Evolutionary conservation across 30 jellyfish, hydroid and myxozoan genomes (phyloP).

Genomic region (Mastigias papua): DNA sequence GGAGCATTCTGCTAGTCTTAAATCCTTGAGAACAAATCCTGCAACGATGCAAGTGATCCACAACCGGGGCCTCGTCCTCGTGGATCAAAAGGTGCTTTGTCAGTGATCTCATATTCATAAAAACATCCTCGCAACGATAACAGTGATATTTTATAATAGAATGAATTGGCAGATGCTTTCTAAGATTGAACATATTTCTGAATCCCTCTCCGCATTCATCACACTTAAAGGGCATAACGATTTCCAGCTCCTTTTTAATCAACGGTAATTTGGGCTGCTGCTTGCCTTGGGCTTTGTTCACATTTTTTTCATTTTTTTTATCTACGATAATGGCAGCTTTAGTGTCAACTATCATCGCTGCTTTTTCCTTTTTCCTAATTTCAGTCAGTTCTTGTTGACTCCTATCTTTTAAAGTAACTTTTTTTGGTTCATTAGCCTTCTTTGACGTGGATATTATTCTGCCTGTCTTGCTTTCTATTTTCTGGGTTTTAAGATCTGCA

Average conservation of each 20-base stretch:
- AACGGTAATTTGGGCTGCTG: neutral
- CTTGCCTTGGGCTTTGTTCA: neutral
- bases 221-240: conserved; percentile 45
- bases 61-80: conserved; percentile 41
- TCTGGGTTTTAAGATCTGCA: neutral
- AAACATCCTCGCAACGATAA: conserved; percentile 76
- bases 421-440: neutral
- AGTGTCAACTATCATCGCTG: neutral
- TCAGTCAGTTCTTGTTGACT: neutral
- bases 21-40: conserved; percentile 67
- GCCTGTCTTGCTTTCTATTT: neutral
- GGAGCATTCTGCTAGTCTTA: conserved; percentile 50
- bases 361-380: neutral
- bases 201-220: conserved; percentile 73
- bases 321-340: neutral
- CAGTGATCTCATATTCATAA: conserved; percentile 79
- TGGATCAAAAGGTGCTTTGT: conserved; percentile 84
- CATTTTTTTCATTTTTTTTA: neutral
- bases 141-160: conserved; percentile 70
- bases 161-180: conserved; percentile 72
- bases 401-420: neutral
- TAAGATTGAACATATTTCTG: conserved; percentile 38
- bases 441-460: neutral
- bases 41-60: conserved; percentile 46
- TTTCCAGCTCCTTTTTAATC: neutral